Percentiles rank a stretch among this genome's conserved stretches.
Conservation (phyloP, 2,888 invertebrate species). For the Aquatica leii region DNA sequence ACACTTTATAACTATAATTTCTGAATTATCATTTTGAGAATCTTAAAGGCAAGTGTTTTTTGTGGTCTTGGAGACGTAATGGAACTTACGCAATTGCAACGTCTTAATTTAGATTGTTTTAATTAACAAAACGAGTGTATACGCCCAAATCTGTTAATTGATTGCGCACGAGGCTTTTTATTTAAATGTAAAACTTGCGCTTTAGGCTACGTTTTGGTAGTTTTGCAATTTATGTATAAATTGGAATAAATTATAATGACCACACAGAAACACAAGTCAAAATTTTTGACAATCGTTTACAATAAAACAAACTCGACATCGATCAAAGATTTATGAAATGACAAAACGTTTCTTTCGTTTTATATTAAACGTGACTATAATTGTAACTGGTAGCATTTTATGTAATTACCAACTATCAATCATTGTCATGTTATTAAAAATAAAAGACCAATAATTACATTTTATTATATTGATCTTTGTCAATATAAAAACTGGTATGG, state of each 20-base stretch:
- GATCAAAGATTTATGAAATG: slow-evolving; percentile 1
- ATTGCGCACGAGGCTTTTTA: no score
- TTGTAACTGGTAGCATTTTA: slow-evolving; percentile 11
- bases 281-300: neutral
- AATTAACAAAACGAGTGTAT: no score
- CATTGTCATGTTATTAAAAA: slow-evolving; percentile 9
- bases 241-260: slow-evolving; percentile 4
- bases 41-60: no score
- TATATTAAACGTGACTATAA: neutral
- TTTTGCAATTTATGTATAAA: no score
- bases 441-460: neutral
- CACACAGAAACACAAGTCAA: neutral
- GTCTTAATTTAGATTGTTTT: no score
- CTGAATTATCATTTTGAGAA: neutral
- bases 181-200: no score
- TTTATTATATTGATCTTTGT: slow-evolving; percentile 9
- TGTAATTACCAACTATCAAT: slow-evolving; percentile 5
- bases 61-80: no score
- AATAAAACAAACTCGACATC: neutral
- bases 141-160: no score
- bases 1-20: slow-evolving; percentile 12
- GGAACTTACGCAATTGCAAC: no score
- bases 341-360: slow-evolving; percentile 5
- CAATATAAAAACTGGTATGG: neutral
- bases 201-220: no score